A percentile compares a stretch with the other conserved stretches of the same genome.
These are phyloP conservation scores for Drosophila fulvimacula DNA, from an alignment of 2,888 invertebrate species.

Conservation along the genomic window DNA sequence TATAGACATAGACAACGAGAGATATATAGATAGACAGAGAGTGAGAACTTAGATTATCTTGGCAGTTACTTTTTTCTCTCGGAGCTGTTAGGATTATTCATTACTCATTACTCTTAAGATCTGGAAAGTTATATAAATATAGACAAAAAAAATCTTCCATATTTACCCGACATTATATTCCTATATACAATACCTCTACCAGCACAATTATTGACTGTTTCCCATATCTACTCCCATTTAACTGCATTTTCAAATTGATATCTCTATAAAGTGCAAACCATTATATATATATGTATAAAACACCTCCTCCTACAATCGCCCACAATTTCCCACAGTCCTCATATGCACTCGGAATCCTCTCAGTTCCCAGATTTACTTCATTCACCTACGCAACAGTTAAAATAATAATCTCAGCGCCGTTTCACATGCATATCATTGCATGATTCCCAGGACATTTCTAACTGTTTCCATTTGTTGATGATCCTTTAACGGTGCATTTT, in stretches of 20 bases:
- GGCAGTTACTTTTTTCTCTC: no score
- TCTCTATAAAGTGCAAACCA: background rate
- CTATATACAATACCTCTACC: background rate
- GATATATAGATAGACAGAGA: background rate
- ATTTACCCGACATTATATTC: background rate
- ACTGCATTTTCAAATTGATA: background rate
- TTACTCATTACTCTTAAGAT: no score
- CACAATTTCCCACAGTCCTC: conserved; percentile 36
- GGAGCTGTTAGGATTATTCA: no score
- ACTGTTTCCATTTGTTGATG: conserved; percentile 34
- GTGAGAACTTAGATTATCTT: background rate
- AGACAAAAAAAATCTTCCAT: no score
- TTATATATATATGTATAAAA: no score
- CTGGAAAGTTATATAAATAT: no score
- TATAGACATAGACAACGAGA: background rate
- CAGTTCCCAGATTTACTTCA: background rate
- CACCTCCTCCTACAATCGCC: no score
- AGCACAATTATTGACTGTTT: background rate
- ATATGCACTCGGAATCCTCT: no score
- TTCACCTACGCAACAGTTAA: conserved; percentile 25
- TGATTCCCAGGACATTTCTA: conserved; percentile 23
- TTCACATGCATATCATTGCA: conserved; percentile 50
- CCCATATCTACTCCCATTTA: background rate
- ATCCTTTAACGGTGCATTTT: conserved; percentile 56
- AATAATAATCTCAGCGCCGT: background rate